A percentile compares a stretch with the other conserved stretches of the same genome.
phyloP scores from a whole-genome alignment of 2,888 invertebrate genomes.

The Drosophila cracens region DNA sequence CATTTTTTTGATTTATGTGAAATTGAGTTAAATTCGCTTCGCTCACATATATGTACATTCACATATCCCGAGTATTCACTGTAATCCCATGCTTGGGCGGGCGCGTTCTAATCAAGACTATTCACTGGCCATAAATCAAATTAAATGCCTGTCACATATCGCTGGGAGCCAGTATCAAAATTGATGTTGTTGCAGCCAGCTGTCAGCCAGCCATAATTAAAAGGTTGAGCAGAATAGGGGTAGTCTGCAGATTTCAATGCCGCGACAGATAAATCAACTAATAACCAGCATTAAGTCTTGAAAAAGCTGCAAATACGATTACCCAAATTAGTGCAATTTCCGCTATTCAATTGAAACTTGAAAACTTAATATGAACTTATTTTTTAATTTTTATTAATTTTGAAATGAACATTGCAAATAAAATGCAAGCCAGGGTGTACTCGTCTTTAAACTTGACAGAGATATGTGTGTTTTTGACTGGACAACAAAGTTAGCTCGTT shows the following conservation, averaged over 20 bases:
- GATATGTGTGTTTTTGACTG: not conserved
- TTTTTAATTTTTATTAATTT: not conserved
- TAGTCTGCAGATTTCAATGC: not conserved
- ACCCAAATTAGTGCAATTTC: not conserved
- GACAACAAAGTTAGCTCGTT: not conserved
- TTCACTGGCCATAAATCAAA: conserved; percentile 79
- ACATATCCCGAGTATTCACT: conserved; percentile 29
- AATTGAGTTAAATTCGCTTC: conserved; percentile 76
- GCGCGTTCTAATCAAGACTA: conserved; percentile 75
- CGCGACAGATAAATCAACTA: conserved; percentile 22
- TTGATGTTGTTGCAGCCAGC: conserved; percentile 54
- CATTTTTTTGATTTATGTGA: conserved; percentile 78
- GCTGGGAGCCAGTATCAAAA: conserved; percentile 50
- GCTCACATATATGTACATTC: conserved; percentile 37
- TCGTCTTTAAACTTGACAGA: not conserved
- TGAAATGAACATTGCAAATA: not conserved
- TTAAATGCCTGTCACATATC: conserved; percentile 75
- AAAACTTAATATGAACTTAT: not conserved
- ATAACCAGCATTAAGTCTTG: conserved; percentile 9
- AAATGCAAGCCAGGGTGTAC: not conserved
- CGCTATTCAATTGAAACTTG: not conserved
- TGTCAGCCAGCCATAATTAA: conserved; percentile 73
- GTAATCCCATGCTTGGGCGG: conserved; percentile 31
- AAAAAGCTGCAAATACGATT: not conserved
- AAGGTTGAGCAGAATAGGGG: conserved; percentile 43